These are phyloP conservation scores for Coboldia fuscipes DNA, from an alignment of 1,140 invertebrate species.

Conservation along the genomic window DNA sequence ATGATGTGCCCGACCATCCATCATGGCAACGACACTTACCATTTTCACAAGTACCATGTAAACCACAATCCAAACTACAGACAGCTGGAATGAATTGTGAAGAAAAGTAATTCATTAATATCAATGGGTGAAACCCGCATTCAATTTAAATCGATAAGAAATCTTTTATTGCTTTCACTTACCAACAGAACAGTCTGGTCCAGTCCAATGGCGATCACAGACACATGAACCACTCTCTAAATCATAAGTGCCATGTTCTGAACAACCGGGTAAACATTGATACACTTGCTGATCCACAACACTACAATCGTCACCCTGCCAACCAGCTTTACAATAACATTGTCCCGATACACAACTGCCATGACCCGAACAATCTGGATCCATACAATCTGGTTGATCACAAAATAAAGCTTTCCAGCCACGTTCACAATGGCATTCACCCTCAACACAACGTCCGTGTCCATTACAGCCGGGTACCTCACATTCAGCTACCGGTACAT, in stretches of 20 bases:
- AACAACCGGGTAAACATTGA: conserved; percentile 73
- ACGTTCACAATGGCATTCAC: conserved; percentile 69
- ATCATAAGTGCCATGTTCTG: conserved; percentile 75
- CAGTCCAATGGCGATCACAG: conserved; percentile 76
- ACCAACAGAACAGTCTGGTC: conserved; percentile 70
- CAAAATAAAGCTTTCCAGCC: conserved; percentile 78
- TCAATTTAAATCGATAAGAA: background rate
- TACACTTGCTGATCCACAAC: conserved; percentile 73
- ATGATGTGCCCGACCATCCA: conserved; percentile 79
- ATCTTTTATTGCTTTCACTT: background rate
- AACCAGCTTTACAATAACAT: conserved; percentile 87
- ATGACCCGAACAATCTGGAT: conserved; percentile 73
- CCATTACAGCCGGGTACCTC: conserved; percentile 81
- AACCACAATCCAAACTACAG: conserved; percentile 78
- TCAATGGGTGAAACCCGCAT: background rate
- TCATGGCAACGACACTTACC: conserved; percentile 73
- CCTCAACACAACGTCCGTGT: conserved; percentile 72
- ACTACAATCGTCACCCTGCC: conserved; percentile 78
- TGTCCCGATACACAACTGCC: conserved; percentile 82
- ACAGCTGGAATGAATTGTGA: conserved; percentile 35
- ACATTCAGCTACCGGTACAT: conserved; percentile 75
- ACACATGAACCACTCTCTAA: conserved; percentile 66
- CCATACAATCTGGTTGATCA: conserved; percentile 63
- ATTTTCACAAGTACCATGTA: conserved; percentile 72
- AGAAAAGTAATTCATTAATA: background rate